Conservation (phyloP, 2,113 vertebrate species). For the Psilopsiagon aurifrons region DNA sequence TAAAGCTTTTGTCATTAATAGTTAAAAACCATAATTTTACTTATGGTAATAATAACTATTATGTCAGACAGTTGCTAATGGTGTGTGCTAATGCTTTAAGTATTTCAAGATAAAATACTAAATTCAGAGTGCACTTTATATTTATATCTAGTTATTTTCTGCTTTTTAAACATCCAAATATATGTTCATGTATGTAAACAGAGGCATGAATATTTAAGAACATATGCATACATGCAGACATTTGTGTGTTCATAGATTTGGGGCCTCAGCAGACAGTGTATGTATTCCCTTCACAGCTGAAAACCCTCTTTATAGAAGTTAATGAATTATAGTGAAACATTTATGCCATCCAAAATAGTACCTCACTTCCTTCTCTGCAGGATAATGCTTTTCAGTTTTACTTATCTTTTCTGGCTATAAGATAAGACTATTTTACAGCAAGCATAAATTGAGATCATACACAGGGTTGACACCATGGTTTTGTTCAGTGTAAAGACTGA, state of each 20-base stretch:
- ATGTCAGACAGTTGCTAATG: not conserved
- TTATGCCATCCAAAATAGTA: not conserved
- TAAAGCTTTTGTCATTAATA: not conserved
- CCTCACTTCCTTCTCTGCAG: not conserved
- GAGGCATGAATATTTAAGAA: not conserved
- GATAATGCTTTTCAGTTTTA: not conserved
- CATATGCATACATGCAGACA: accelerated
- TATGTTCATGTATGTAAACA: not conserved
- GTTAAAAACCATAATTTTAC: not conserved
- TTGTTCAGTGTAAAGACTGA: not conserved
- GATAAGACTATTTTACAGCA: not conserved
- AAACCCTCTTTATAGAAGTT: not conserved
- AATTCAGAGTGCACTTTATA: not conserved
- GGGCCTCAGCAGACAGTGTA: not conserved
- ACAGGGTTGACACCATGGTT: not conserved
- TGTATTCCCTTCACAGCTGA: not conserved
- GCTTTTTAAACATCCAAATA: not conserved
- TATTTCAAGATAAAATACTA: not conserved
- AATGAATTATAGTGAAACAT: not conserved
- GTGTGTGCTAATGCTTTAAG: not conserved
- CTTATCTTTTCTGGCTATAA: not conserved
- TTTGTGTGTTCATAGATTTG: not conserved
- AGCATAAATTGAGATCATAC: not conserved
- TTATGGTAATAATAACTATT: not conserved
- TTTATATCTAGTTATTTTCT: not conserved